Evolutionary conservation across 1,140 invertebrate genomes (phyloP).

Genomic region (Listronotus oregonensis): DNA sequence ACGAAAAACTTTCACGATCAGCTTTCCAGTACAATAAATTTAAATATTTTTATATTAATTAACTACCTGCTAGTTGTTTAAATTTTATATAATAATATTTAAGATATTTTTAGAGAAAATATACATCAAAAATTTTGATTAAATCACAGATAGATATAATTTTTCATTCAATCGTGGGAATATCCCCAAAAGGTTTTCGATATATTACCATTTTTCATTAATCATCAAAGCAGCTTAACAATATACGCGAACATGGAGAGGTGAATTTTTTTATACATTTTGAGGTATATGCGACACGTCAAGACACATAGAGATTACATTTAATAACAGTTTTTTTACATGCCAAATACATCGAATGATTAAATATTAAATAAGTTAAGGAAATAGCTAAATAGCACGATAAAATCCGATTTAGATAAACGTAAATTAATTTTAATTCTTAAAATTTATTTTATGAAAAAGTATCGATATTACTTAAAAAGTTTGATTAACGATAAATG

Average conservation of each 20-base stretch:
- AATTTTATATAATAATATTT: constrained; percentile 57
- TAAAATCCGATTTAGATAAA: neutral
- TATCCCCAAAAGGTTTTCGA: constrained; percentile 50
- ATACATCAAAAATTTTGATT: constrained; percentile 62
- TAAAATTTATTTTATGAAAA: too few species aligned
- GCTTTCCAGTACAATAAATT: constrained; percentile 38
- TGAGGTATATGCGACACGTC: constrained; percentile 58
- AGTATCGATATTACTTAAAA: too few species aligned
- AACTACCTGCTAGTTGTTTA: constrained; percentile 55
- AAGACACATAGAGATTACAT: constrained; percentile 59
- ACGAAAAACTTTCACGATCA: constrained; percentile 29
- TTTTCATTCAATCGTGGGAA: constrained; percentile 53
- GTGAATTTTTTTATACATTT: constrained; percentile 50
- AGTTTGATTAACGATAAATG: too few species aligned
- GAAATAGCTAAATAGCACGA: neutral
- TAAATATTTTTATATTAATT: constrained; percentile 51
- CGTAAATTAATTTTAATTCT: too few species aligned
- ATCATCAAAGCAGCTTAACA: constrained; percentile 55
- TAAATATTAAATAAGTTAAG: constrained; percentile 37
- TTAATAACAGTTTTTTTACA: constrained; percentile 52
- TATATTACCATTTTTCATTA: constrained; percentile 46
- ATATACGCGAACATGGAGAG: constrained; percentile 44
- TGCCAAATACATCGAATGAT: constrained; percentile 56
- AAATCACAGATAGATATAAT: constrained; percentile 63
- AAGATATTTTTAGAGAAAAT: constrained; percentile 62